phyloP scores from a whole-genome alignment of 2,888 invertebrate genomes.

The Rhamnusium bicolor region DNA sequence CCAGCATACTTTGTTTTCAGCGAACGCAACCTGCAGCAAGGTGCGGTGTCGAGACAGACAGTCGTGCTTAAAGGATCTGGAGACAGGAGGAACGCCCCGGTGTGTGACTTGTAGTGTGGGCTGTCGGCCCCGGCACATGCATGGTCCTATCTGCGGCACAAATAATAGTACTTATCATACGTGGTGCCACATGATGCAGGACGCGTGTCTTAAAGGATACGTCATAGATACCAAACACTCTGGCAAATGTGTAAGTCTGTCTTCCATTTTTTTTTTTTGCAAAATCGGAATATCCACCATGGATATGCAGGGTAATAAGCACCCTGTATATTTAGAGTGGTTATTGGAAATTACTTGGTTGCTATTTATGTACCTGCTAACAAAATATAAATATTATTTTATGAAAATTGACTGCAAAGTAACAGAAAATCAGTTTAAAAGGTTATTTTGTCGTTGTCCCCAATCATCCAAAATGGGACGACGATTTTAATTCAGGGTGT shows the following conservation, averaged over 20 bases:
- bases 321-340: too few relatives aligned
- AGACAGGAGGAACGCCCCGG: constrained; percentile 79
- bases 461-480: too few relatives aligned
- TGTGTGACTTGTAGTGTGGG: constrained; percentile 81
- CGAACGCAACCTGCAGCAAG: constrained; percentile 78
- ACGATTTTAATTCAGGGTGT: too few relatives aligned
- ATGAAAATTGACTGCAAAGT: too few relatives aligned
- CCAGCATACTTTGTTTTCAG: constrained; percentile 72
- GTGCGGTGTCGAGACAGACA: constrained; percentile 80
- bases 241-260: constrained; percentile 74
- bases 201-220: constrained; percentile 82
- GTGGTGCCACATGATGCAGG: constrained; percentile 86
- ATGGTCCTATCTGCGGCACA: constrained; percentile 78
- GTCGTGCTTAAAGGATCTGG: constrained; percentile 78
- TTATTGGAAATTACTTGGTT: too few relatives aligned
- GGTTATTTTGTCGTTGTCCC: too few relatives aligned
- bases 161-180: constrained; percentile 84
- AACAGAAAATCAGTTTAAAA: too few relatives aligned
- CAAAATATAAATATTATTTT: too few relatives aligned
- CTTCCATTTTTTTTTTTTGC: background rate
- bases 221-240: constrained; percentile 81
- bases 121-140: constrained; percentile 74
- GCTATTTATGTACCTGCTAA: too few relatives aligned
- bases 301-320: too few relatives aligned
- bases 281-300: too few relatives aligned